Evolutionary conservation across 2,797 vertebrate species (phyloP).

Genomic region (Crotalus adamanteus): DNA sequence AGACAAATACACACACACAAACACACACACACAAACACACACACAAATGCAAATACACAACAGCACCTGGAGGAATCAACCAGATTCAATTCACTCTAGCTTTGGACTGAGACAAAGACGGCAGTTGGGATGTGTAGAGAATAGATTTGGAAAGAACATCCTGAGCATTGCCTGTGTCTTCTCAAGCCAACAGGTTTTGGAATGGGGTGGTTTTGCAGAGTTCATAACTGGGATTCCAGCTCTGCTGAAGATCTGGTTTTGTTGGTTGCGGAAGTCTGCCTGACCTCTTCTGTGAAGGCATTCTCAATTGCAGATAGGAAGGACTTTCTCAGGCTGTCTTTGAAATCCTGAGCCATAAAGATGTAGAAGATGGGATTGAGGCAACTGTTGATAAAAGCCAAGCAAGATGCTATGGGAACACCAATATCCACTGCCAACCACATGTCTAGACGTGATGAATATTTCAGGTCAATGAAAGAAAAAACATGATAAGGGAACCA

Average conservation of each 20-base stretch:
- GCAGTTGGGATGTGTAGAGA: too few relatives aligned
- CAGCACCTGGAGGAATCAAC: too few relatives aligned
- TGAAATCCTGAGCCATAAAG: slow-evolving; percentile 69
- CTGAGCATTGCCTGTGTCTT: too few relatives aligned
- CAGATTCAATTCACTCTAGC: not conserved
- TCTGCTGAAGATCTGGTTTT: not conserved
- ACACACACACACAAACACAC: too few relatives aligned
- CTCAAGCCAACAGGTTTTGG: too few relatives aligned
- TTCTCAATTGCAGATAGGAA: slow-evolving; percentile 57
- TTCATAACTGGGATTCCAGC: not conserved
- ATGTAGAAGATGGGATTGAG: slow-evolving; percentile 70
- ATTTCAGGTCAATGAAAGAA: not conserved
- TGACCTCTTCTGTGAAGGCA: slow-evolving; percentile 61
- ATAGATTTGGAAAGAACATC: too few relatives aligned
- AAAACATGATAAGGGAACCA: slow-evolving; percentile 52
- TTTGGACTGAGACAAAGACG: too few relatives aligned
- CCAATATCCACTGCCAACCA: not conserved
- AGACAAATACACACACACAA: too few relatives aligned
- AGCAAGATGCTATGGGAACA: slow-evolving; percentile 12
- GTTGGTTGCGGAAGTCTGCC: not conserved
- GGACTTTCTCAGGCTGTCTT: slow-evolving; percentile 60
- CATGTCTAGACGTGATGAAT: fast-evolving
- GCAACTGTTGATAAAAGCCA: slow-evolving; percentile 65
- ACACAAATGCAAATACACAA: too few relatives aligned
- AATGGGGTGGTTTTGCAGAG: not conserved